These are phyloP conservation scores for Eretmochelys imbricata DNA, from an alignment of 2,113 vertebrate genomes.

Conservation along the genomic window DNA sequence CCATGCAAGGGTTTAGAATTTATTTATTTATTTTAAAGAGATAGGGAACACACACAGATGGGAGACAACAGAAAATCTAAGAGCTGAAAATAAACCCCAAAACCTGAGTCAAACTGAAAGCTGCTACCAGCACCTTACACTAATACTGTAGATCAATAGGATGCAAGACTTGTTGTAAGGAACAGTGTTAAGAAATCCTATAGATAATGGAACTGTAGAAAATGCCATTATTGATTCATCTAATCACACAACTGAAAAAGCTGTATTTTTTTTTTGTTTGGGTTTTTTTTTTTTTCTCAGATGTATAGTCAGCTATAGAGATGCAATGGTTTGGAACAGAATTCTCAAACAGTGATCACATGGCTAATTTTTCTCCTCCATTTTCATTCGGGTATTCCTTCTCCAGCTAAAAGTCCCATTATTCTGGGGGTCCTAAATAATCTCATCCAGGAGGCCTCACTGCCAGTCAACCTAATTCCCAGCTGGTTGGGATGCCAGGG, in stretches of 20 bases:
- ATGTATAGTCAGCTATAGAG: background rate
- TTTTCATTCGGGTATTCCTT: background rate
- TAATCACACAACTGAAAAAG: too few species aligned
- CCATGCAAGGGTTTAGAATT: background rate
- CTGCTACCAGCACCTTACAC: background rate
- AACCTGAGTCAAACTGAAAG: background rate
- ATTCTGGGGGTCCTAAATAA: constrained; percentile 39
- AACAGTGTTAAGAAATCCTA: background rate
- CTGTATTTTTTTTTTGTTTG: too few species aligned
- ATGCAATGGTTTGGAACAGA: constrained; percentile 44
- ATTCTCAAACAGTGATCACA: background rate
- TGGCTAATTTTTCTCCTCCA: background rate
- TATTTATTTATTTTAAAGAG: too few species aligned
- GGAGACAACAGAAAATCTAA: background rate
- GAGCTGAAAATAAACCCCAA: background rate
- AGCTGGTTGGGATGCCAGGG: background rate
- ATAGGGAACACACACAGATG: background rate
- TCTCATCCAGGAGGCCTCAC: constrained; percentile 7
- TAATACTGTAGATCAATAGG: background rate
- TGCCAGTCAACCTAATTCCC: background rate
- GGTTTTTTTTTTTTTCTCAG: background rate
- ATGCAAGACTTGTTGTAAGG: background rate
- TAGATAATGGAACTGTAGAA: background rate
- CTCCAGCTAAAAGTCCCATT: constrained; percentile 33
- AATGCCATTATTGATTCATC: too few species aligned